Evolutionary conservation across 2,888 invertebrate species (phyloP).

Genomic region (Caenorhabditis sp.): DNA sequence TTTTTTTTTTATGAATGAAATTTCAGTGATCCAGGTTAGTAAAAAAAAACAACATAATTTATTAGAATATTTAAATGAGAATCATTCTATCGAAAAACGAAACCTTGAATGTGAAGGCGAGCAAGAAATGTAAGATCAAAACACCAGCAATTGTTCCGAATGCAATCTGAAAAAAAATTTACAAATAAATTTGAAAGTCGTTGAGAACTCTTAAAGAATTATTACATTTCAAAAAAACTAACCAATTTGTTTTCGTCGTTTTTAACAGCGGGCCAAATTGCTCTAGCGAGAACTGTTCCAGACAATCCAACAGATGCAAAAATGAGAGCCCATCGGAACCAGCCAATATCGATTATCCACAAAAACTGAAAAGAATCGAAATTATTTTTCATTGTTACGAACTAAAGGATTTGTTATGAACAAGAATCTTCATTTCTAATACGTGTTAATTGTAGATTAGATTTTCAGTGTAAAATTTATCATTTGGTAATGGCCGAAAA

Average conservation of each 20-base stretch:
- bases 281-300: conserved; percentile 84
- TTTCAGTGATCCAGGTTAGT: too few species aligned
- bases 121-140: conserved; percentile 81
- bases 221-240: conserved; percentile 5
- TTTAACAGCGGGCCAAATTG: conserved; percentile 81
- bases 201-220: background rate
- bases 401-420: too few species aligned
- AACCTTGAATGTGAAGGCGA: conserved; percentile 86
- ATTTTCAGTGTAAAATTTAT: too few species aligned
- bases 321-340: conserved; percentile 88
- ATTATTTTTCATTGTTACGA: too few species aligned
- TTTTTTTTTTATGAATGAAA: background rate
- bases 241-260: conserved; percentile 74
- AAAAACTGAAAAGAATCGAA: conserved; percentile 76
- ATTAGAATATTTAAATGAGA: background rate
- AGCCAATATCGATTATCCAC: conserved; percentile 82
- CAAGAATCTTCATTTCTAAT: too few species aligned
- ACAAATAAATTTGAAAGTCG: background rate
- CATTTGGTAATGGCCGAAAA: too few species aligned
- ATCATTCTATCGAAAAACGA: conserved; percentile 36
- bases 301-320: conserved; percentile 84
- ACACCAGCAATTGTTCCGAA: conserved; percentile 79
- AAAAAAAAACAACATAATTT: background rate
- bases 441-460: too few species aligned
- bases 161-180: conserved; percentile 74